Conservation (phyloP, 2,888 invertebrate species). For the Melieria crassipennis region DNA sequence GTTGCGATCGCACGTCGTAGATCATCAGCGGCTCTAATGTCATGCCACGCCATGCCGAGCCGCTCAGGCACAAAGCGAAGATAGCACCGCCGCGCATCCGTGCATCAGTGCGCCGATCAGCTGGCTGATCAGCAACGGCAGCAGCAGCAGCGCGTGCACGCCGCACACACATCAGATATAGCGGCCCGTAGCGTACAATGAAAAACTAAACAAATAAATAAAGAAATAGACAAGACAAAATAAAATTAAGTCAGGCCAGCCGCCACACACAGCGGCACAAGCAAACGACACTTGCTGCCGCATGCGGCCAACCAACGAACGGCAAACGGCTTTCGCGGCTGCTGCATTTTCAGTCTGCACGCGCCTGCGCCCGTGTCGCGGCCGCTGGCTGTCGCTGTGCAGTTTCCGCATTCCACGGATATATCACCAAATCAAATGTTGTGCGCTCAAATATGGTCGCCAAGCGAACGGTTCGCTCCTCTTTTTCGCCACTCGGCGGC, state of each 20-base stretch:
- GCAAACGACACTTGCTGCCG: background rate
- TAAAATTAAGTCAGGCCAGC: background rate
- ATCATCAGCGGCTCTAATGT: conserved; percentile 20
- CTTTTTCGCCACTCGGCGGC: background rate
- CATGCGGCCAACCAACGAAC: conserved; percentile 7
- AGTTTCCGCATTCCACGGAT: conserved; percentile 31
- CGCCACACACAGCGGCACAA: background rate
- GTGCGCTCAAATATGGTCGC: conserved; percentile 23
- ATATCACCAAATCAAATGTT: conserved; percentile 25
- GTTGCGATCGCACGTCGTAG: conserved; percentile 23
- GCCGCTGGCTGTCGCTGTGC: no score
- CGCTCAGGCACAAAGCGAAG: conserved; percentile 24
- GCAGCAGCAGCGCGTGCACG: no score
- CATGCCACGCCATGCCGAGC: conserved; percentile 24
- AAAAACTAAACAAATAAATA: conserved; percentile 6
- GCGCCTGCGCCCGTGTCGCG: no score
- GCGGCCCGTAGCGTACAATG: background rate
- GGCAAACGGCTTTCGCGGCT: background rate
- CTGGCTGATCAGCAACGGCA: no score
- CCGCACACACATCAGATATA: no score
- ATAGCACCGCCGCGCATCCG: background rate
- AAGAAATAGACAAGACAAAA: conserved; percentile 1
- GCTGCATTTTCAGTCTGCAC: conserved; percentile 16
- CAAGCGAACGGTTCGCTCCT: background rate
- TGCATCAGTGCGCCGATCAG: no score